A percentile compares a stretch with the other conserved stretches of the same genome.
Conservation (phyloP, 2,113 vertebrate genomes). For the Arizona elegans region DNA sequence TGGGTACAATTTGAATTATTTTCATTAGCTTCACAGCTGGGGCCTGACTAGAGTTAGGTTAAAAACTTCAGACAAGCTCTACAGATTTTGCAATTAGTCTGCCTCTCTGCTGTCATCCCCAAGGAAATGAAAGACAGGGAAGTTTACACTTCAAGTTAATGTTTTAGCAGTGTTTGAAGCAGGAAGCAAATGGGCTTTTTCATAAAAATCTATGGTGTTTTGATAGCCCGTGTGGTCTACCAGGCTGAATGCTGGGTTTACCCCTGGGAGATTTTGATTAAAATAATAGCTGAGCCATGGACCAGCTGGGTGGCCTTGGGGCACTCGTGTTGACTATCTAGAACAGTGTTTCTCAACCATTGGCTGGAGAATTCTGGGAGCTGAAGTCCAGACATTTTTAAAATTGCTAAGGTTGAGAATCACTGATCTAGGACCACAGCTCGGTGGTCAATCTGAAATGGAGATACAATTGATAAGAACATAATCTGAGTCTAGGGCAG, state of each 20-base stretch:
- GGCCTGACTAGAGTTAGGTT: conserved; percentile 67
- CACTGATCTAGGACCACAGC: background rate
- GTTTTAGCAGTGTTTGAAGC: conserved; percentile 64
- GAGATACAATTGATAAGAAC: background rate
- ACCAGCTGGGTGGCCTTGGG: conserved; percentile 19
- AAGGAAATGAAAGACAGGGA: conserved; percentile 70
- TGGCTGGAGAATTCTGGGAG: background rate
- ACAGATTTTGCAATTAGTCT: conserved; percentile 68
- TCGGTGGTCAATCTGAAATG: background rate
- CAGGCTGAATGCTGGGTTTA: conserved; percentile 17
- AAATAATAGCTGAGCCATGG: conserved; percentile 7
- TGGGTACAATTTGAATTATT: conserved; percentile 78
- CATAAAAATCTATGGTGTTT: conserved; percentile 64
- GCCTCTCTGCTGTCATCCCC: conserved; percentile 65
- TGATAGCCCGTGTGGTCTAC: conserved; percentile 43
- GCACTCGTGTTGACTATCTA: background rate
- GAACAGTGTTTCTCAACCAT: background rate
- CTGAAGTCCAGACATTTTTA: background rate
- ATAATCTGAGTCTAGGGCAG: background rate
- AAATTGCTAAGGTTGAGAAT: background rate
- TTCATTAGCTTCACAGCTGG: conserved; percentile 78
- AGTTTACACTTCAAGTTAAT: conserved; percentile 67
- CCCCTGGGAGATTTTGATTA: conserved; percentile 6
- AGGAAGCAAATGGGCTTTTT: conserved; percentile 63
- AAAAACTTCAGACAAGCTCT: conserved; percentile 73